Conservation (phyloP, 2,888 invertebrate species). For the Boloria euphrosyne region DNA sequence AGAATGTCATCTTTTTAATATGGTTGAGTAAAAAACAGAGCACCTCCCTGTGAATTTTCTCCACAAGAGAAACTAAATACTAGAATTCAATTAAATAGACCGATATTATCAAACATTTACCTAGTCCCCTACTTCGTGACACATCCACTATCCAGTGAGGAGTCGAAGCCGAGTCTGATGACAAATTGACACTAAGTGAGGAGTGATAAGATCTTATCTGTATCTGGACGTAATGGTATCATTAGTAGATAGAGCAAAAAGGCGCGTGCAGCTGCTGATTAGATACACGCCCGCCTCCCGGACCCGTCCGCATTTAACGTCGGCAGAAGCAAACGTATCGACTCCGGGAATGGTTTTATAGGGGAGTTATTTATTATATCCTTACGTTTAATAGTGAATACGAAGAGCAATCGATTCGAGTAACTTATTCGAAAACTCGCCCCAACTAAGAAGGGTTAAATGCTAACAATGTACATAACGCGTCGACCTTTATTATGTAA, state of each 20-base stretch:
- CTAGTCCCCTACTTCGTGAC: background rate
- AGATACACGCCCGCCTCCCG: conserved; percentile 18
- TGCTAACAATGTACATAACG: no score
- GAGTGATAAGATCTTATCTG: conserved; percentile 27
- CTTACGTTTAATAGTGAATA: no score
- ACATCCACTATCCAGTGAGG: background rate
- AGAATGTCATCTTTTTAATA: no score
- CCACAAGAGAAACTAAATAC: no score
- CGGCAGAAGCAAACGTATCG: background rate
- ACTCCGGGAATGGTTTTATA: background rate
- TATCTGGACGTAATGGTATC: conserved; percentile 23
- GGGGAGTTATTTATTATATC: background rate
- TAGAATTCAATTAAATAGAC: no score
- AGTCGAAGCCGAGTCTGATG: conserved; percentile 1
- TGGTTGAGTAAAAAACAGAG: no score
- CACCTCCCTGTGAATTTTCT: no score
- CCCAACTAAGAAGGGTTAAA: no score
- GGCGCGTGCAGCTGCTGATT: conserved; percentile 33
- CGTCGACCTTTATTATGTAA: no score
- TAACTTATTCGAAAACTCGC: no score
- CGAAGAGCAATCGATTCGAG: no score
- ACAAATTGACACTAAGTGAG: conserved; percentile 18
- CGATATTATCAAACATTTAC: background rate
- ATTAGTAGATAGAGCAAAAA: conserved; percentile 23
- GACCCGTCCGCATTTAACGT: background rate